Base-by-base conservation (phyloP, 2,888 invertebrate genomes). In the Orchesellides sinensis region DNA sequence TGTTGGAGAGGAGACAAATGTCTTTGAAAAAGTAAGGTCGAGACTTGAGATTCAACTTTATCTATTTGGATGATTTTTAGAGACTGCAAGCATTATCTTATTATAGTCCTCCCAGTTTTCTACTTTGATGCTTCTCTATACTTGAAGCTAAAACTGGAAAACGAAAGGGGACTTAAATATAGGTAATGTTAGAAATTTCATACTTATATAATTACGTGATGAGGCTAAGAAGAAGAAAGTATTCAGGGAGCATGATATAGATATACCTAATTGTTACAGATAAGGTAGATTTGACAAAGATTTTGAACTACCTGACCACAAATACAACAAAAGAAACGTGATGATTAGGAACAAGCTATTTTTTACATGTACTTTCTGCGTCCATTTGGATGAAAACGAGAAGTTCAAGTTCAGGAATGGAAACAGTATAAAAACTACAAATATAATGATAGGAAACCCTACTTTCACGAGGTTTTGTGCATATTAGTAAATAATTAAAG, bases 1-100 rank as follows among this genome's bases (percentile, higher is more conserved):
- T 59, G 5, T 54, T 54, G 23, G 23, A 25, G 23, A 52, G 6
- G 25, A 21, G n/a, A n/a, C n/a, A n/a, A n/a, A n/a, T n/a, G n/a
- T n/a, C n/a, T n/a, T n/a, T n/a, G n/a, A n/a, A n/a, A n/a, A 59
- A 59, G 29, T 29, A 59, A 59, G 59, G 59, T 59, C 49, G 77
- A 69, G 77, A 77, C 77, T 77, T 47, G 77, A 69, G 77, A 77
- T 77, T 77, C 69, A 69, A 77, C 77, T 77, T 69, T 29, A 29
- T 59, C 29, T 6, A 29, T 29, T 27, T 59, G 5, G 27, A 14
- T 40, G 10, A 14, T 5, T 14, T 40, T 14, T n/a, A 14, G 59
- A 59, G 59, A 59, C 59, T 59, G 59, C 29, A n/a, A n/a, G n/a
- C n/a, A n/a, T n/a, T n/a, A n/a, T n/a, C n/a, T n/a, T n/a, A n/a